A percentile compares a stretch with the other conserved stretches of the same genome.
phyloP scores from a whole-genome alignment of 2,113 vertebrate genomes.

The Chrysochloris asiatica region DNA sequence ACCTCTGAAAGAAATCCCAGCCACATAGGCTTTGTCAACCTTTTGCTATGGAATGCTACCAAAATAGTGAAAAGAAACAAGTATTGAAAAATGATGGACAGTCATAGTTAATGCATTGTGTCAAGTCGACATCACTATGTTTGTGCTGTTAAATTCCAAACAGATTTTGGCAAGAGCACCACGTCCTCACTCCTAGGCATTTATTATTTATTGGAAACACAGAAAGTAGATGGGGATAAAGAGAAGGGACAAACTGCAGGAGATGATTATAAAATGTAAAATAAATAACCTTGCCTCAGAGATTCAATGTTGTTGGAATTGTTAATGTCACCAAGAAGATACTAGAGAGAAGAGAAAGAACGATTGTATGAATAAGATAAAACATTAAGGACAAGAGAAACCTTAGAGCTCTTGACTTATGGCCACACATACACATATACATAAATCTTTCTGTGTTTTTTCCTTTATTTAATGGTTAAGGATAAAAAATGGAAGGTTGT shows the following conservation, averaged over 20 bases:
- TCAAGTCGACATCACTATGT: neutral
- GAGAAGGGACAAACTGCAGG: neutral
- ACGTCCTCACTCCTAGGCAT: neutral
- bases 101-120: neutral
- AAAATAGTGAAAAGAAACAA: neutral
- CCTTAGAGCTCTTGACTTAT: neutral
- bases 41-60: neutral
- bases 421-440: too few species aligned
- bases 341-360: neutral
- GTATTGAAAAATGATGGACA: neutral
- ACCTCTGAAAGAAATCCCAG: neutral
- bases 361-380: neutral
- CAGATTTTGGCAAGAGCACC: neutral
- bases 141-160: neutral
- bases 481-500: neutral
- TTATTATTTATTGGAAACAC: slow-evolving; percentile 27
- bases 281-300: neutral
- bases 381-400: neutral
- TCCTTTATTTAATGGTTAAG: neutral
- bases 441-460: neutral
- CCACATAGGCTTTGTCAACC: neutral
- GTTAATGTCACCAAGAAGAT: neutral
- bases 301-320: neutral
- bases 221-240: neutral
- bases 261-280: slow-evolving; percentile 26